Percentiles rank a stretch among this genome's conserved stretches.
Conservation (phyloP, 2,797 vertebrate species). For the Coccyzus lansbergi region DNA sequence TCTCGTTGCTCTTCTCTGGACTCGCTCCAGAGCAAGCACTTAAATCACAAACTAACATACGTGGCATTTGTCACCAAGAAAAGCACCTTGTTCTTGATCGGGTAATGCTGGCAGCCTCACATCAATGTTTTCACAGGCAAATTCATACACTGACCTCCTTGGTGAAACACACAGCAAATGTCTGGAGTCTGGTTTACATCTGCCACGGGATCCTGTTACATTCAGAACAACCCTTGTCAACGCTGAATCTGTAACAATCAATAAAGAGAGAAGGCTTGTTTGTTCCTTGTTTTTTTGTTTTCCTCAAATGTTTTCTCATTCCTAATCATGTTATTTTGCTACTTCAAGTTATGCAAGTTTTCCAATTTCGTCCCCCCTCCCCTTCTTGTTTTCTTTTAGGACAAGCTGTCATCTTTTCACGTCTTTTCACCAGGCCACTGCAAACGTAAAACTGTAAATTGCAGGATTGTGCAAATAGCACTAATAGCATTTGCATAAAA, state of each 20-base stretch:
- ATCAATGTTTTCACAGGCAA: slow-evolving; percentile 38
- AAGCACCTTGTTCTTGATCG: background rate
- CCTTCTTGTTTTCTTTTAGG: slow-evolving; percentile 64
- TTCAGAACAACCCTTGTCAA: slow-evolving; percentile 65
- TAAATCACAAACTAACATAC: background rate
- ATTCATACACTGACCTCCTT: slow-evolving; percentile 31
- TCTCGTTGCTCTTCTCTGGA: too few relatives aligned
- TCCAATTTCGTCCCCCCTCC: background rate
- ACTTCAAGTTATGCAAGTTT: slow-evolving; percentile 70
- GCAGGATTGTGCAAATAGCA: slow-evolving; percentile 72
- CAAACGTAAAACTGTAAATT: slow-evolving; percentile 73
- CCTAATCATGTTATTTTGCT: slow-evolving; percentile 62
- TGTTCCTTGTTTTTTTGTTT: background rate
- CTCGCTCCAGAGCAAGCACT: too few relatives aligned
- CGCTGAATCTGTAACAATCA: slow-evolving; percentile 59
- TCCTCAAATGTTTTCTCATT: background rate
- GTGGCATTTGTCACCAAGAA: background rate
- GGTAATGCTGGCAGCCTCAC: slow-evolving; percentile 6
- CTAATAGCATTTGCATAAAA: slow-evolving; percentile 77
- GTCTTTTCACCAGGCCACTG: slow-evolving; percentile 57
- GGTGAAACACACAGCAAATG: slow-evolving; percentile 1
- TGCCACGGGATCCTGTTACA: slow-evolving; percentile 62
- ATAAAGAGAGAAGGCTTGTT: slow-evolving; percentile 42
- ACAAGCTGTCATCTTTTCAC: slow-evolving; percentile 67
- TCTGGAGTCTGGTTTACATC: slow-evolving; percentile 54